Evolutionary conservation across 2,888 invertebrate species (phyloP).

Genomic region (Sphaerophoria taeniata): DNA sequence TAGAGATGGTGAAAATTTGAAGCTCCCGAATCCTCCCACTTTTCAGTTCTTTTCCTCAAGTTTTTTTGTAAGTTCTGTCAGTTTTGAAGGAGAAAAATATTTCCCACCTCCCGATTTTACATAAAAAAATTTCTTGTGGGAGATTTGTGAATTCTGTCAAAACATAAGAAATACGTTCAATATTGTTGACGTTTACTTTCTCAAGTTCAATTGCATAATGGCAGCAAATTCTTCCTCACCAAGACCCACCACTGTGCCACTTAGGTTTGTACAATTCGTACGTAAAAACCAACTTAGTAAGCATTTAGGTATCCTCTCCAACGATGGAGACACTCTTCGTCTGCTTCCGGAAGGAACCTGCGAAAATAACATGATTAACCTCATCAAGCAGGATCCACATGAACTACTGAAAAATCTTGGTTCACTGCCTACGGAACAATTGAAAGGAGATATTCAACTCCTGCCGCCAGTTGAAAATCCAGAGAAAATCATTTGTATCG

Average conservation of each 20-base stretch:
- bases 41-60: no score
- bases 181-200: background rate
- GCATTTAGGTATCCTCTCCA: conserved; percentile 87
- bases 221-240: conserved; percentile 15
- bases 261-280: conserved; percentile 90
- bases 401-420: conserved; percentile 79
- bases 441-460: conserved; percentile 77
- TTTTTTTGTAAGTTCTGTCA: no score
- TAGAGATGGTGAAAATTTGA: no score
- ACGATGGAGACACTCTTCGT: conserved; percentile 87
- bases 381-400: conserved; percentile 82
- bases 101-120: no score
- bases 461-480: conserved; percentile 90
- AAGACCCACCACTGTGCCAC: conserved; percentile 77
- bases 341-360: conserved; percentile 83
- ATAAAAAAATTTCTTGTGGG: no score
- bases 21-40: no score
- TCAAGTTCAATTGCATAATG: conserved; percentile 5
- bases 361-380: conserved; percentile 82
- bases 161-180: no score
- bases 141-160: no score
- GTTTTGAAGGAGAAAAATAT: no score
- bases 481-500: conserved; percentile 93
- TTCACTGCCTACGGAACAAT: conserved; percentile 61
- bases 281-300: conserved; percentile 85